phyloP scores from a whole-genome alignment of 2,797 vertebrate genomes.

The Syngnathus rostellatus region DNA sequence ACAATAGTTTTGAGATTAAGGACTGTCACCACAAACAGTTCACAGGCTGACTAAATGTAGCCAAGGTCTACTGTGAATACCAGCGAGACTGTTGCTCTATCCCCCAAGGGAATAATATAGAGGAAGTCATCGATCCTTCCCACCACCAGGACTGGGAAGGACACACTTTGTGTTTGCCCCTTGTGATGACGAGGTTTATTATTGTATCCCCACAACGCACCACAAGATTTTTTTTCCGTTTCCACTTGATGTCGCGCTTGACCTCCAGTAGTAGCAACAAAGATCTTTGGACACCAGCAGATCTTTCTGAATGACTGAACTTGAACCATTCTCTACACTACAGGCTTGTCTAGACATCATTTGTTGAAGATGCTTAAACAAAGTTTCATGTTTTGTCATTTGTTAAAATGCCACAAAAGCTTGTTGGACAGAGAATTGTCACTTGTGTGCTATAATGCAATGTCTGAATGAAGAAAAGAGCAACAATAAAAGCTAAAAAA shows the following conservation, averaged over 20 bases:
- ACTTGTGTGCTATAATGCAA: background rate
- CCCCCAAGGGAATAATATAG: conserved; percentile 48
- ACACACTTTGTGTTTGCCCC: conserved; percentile 49
- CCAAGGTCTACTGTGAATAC: conserved; percentile 59
- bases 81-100: conserved; percentile 44
- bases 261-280: conserved; percentile 20
- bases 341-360: background rate
- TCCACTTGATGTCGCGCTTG: conserved; percentile 13
- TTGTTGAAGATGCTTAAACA: background rate
- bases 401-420: background rate
- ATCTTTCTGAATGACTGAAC: background rate
- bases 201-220: conserved; percentile 40
- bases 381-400: background rate
- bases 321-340: background rate
- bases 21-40: conserved; percentile 23
- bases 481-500: background rate
- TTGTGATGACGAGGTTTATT: conserved; percentile 54
- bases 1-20: conserved; percentile 18
- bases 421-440: background rate
- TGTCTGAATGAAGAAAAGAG: background rate
- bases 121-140: conserved; percentile 72
- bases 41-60: conserved; percentile 27
- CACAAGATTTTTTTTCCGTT: conserved; percentile 53
- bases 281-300: conserved; percentile 6
- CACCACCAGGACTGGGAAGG: conserved; percentile 65